A percentile compares a stretch with the other conserved stretches of the same genome.
phyloP scores from a whole-genome alignment of 2,797 vertebrate species.

The Rhynchotus rufescens region DNA sequence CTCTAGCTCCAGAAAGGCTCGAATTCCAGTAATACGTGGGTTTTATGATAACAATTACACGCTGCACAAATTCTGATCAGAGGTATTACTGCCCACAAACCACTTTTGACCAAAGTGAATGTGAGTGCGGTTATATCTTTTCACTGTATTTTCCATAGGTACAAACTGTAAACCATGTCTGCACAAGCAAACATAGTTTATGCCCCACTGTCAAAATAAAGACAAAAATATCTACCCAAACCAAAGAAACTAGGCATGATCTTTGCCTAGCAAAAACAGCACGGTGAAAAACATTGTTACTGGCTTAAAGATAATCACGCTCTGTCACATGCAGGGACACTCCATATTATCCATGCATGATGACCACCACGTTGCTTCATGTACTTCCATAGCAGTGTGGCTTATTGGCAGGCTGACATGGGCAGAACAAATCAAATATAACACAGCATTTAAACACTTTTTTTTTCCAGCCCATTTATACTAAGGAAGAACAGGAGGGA shows the following conservation, averaged over 20 bases:
- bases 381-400: neutral
- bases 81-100: conserved; percentile 28
- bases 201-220: neutral
- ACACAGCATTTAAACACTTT: neutral
- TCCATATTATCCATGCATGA: neutral
- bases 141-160: conserved; percentile 25
- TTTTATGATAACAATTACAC: conserved; percentile 53
- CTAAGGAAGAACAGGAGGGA: neutral
- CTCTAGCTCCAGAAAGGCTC: neutral
- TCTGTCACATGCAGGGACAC: neutral
- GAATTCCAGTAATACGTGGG: conserved; percentile 7
- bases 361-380: conserved; percentile 7
- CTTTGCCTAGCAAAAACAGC: neutral
- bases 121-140: neutral
- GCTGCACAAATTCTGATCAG: conserved; percentile 50
- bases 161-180: neutral
- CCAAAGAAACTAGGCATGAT: neutral
- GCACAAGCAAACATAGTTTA: neutral
- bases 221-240: neutral
- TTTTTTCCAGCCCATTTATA: neutral
- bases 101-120: conserved; percentile 14
- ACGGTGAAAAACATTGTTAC: neutral
- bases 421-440: neutral
- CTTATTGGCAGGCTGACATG: neutral
- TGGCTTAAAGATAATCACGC: neutral